These are phyloP conservation scores for Hoplostethus mediterraneus DNA, from an alignment of 2,797 vertebrate genomes.

Conservation along the genomic window DNA sequence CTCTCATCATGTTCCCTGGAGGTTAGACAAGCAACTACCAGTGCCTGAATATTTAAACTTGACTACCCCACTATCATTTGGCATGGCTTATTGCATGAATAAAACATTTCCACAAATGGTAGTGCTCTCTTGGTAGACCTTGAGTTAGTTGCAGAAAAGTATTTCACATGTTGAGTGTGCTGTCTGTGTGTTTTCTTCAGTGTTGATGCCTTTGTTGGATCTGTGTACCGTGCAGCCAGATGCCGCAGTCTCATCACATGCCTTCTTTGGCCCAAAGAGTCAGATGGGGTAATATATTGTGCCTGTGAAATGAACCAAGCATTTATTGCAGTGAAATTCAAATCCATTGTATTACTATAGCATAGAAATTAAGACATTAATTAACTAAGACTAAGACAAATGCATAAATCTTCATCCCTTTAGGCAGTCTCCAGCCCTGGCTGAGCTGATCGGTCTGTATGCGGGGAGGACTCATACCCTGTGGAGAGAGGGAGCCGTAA, in stretches of 20 bases:
- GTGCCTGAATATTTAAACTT: neutral
- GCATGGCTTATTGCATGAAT: neutral
- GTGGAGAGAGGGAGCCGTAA: conserved; percentile 91
- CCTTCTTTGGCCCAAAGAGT: conserved; percentile 92
- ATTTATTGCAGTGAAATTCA: neutral
- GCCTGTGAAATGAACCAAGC: conserved; percentile 7
- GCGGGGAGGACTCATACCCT: conserved; percentile 89
- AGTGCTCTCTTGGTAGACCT: neutral
- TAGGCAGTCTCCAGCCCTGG: conserved; percentile 91
- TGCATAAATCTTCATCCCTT: conserved; percentile 9
- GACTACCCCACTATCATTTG: neutral
- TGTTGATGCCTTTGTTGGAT: conserved; percentile 92
- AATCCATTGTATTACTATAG: neutral
- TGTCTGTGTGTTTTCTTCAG: conserved; percentile 75
- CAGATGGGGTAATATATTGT: conserved; percentile 88
- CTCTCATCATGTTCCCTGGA: conserved; percentile 94
- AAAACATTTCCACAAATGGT: neutral
- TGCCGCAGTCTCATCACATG: conserved; percentile 85
- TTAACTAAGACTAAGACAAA: neutral
- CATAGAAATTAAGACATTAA: neutral
- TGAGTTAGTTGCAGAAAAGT: neutral
- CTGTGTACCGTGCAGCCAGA: conserved; percentile 92
- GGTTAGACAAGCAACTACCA: conserved; percentile 79
- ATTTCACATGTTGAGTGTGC: conserved; percentile 11
- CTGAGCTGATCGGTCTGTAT: conserved; percentile 91